A percentile compares a stretch with the other conserved stretches of the same genome.
phyloP scores from a whole-genome alignment of 2,888 invertebrate species.

The Flexamia atlantica region DNA sequence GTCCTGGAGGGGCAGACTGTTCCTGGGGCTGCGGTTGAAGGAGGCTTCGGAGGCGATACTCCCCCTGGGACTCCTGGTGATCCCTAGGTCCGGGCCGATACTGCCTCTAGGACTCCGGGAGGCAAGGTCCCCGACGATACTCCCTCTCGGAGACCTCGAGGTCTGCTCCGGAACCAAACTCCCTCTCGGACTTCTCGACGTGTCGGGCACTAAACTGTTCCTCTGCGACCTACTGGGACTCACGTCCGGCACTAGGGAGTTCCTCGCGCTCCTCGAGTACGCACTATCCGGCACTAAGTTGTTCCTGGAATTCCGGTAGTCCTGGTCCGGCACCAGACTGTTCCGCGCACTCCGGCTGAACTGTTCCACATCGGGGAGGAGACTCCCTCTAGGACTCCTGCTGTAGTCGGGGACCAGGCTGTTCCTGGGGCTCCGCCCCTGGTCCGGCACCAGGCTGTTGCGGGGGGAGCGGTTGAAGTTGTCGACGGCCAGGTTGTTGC shows the following conservation, averaged over 20 bases:
- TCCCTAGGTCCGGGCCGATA: slow-evolving; percentile 76
- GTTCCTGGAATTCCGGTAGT: slow-evolving; percentile 74
- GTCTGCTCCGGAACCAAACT: slow-evolving; percentile 74
- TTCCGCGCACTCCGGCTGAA: slow-evolving; percentile 75
- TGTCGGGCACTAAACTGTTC: slow-evolving; percentile 77
- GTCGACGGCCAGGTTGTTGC: slow-evolving; percentile 74
- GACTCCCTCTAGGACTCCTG: slow-evolving; percentile 70
- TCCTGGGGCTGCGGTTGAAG: slow-evolving; percentile 73
- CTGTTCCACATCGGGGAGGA: slow-evolving; percentile 73
- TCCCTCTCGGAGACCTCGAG: slow-evolving; percentile 75
- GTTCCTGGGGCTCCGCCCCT: slow-evolving; percentile 75
- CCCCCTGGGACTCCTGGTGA: slow-evolving; percentile 75
- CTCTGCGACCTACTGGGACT: slow-evolving; percentile 76
- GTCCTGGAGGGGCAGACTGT: slow-evolving; percentile 73
- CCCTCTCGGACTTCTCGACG: slow-evolving; percentile 79
- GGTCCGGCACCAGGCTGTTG: slow-evolving; percentile 74
- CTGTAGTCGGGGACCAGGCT: slow-evolving; percentile 75
- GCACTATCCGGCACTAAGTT: slow-evolving; percentile 76
- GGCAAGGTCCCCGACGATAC: slow-evolving; percentile 72
- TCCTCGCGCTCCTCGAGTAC: slow-evolving; percentile 75
- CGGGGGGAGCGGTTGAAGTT: slow-evolving; percentile 73
- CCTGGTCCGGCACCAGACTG: slow-evolving; percentile 76
- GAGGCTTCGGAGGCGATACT: slow-evolving; percentile 75
- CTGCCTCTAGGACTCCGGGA: slow-evolving; percentile 75
- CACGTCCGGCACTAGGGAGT: slow-evolving; percentile 75